Evolutionary conservation across 2,113 vertebrate species (phyloP), one percentile per base, ranked within the genome.

Genomic region (Ictalurus punctatus): DNA sequence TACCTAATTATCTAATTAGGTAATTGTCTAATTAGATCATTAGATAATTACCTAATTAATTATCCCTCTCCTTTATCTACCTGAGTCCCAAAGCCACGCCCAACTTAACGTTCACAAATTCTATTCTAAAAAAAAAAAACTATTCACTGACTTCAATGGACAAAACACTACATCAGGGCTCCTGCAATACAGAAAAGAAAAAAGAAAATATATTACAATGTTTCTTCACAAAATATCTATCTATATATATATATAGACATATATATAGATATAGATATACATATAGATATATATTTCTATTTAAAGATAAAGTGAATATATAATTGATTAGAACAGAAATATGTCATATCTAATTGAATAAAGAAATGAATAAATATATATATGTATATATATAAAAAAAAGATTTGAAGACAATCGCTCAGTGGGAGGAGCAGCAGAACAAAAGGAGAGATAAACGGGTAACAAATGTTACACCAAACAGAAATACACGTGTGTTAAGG

Each of bases 231-330:
- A 95, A 95, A 94, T 91, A 92, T 89, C 89, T 83, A 83, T 83
- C 10, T 81, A 80, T 5, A 54, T 2, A 80, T 17, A 81, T 6
- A 81, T 17, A 81, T 30, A 80, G 12, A 56, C 6, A 80, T 17
- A 81, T 6, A 81, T 17, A 81, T 30, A 81, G 12, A 80, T 54
- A 80, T 16, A 80, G 16, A 76, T 40, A 79, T 34, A 83, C 8
- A 82, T 83, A 83, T 83, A 83, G 63, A 95, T 95, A 95, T 95
- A 96, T 96, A 96, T 96, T 96, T 96, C 94, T 96, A 96, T 95
- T 94, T 93, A 96, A 95, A 96, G 95, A 95, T 96, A 95, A 95
- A 96, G 92, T 93, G 93, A 95, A 95, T 95, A 95, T 96, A 96
- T 95, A 93, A 93, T 91, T 95, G 95, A 94, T 95, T 92, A 95